Conservation (phyloP, 2,797 vertebrate genomes). For the Acropternis orthonyx region DNA sequence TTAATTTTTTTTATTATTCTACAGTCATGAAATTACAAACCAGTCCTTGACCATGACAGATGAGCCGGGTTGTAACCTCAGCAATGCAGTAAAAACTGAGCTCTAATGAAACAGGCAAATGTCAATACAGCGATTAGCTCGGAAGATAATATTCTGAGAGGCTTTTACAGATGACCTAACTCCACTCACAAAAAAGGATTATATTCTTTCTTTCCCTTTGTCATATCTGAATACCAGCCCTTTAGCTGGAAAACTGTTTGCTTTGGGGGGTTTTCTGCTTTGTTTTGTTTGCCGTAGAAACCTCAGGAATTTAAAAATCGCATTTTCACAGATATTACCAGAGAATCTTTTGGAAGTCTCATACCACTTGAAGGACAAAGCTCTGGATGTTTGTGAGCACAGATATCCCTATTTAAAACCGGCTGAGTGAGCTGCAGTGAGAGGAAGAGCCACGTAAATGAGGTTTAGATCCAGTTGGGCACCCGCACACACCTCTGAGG, state of each 20-base stretch:
- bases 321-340: neutral
- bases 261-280: neutral
- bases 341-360: neutral
- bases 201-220: neutral
- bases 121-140: slow-evolving; percentile 64
- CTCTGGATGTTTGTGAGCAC: neutral
- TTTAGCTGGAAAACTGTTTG: slow-evolving; percentile 11
- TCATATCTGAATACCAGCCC: neutral
- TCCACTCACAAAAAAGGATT: slow-evolving; percentile 32
- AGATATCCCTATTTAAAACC: neutral
- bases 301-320: slow-evolving; percentile 15
- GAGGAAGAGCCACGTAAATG: neutral
- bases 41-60: slow-evolving; percentile 44
- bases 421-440: neutral
- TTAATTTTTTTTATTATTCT: neutral
- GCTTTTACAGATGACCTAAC: slow-evolving; percentile 65
- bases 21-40: slow-evolving; percentile 56
- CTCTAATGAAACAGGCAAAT: slow-evolving; percentile 69
- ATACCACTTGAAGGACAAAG: neutral
- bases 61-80: slow-evolving; percentile 57
- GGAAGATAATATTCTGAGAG: slow-evolving; percentile 60
- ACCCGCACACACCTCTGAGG: neutral
- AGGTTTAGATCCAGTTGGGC: neutral
- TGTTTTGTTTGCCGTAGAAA: neutral
- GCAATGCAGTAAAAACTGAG: slow-evolving; percentile 44